Base-by-base conservation (phyloP, 2,797 vertebrate species). In the Pelobates cultripes region DNA sequence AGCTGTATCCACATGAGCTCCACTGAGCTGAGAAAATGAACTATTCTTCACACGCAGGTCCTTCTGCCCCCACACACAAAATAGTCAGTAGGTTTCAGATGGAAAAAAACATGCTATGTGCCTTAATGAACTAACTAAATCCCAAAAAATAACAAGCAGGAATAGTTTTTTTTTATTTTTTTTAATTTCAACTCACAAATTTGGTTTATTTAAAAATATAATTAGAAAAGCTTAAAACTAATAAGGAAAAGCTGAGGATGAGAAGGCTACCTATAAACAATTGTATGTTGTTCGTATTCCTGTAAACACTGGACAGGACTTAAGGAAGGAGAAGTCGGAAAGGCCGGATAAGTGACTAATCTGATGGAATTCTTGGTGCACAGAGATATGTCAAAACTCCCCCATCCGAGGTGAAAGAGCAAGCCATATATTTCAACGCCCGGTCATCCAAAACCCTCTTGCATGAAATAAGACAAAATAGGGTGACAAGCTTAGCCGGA, bases 51-150 rank as follows among this genome's bases (percentile, higher is more conserved):
- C 64, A 68, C 43, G 14, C 70, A 66, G 66, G 76, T 81, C 85
- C 61, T 73, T 81, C 53, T 85, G 85, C 60, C 43, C 85, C 12
- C 66, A 79, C 75, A 70, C 75, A 76, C 47, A 83, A 86, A 83
- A 73, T 10, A 66, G 81, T 85, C 60, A 86, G 88, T 77, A 43
- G n/a, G 82, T 78, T 66, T 86, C 75, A 82, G 83, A 84, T 74
- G 83, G 81, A 51, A 51, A 51, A 80, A 15, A 87, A 80, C 77
- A 80, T 77, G 83, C 83, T 79, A 81, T 84, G 86, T 87, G 78
- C 14, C 79, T 70, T 89, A 88, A 87, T 88, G 81, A 89, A 71
- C 7, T 47, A 42, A 80, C 78, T 72, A 83, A 87, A 85, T 81
- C 41, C 1, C 0, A 13, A 15, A 4, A 86, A 78, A 85, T 64